Evolutionary conservation across 2,797 vertebrate species (phyloP), one percentile per base, ranked within the genome.

Genomic region (Micropoecilia bifurca): DNA sequence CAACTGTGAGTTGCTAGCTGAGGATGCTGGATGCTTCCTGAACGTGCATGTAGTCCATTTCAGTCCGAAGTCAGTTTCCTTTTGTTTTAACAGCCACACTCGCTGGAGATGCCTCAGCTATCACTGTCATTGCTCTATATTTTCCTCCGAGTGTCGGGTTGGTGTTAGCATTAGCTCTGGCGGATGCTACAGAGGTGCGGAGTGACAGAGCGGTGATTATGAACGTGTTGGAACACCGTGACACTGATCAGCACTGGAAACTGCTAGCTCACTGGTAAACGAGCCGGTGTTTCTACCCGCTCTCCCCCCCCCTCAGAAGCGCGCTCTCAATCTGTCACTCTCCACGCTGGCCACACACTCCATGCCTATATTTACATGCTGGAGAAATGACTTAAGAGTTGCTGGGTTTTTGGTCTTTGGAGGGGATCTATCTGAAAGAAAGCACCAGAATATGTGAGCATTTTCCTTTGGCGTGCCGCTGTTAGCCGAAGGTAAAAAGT

Each of bases 311-410:
- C 59, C 72, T 16, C 69, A 68, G 82, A 63, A 43, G 72, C n/a
- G 2, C 45, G 25, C 71, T 74, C 75, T 80, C 78, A 50, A 63
- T 69, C 83, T 76, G 46, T 84, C 76, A 36, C 61, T 25, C 66
- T 63, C 75, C n/a, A 16, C 6, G 33, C 79, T 55, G 47, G 74
- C 33, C 48, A 46, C 55, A 59, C 28, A 22, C 57, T 57, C 41
- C 53, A 73, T 73, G 9, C 48, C 66, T 39, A 73, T 69, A 57
- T 68, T 84, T 72, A 59, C 46, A 48, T 39, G 73, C 30, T 39
- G 63, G 36, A 69, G 76, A 57, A 59, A 75, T 14, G 41, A 61
- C 36, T 22, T 55, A 74, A 53, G 53, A 75, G 25, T 75, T 39
- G 22, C 46, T 57, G 73, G 16, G 41, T 79, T 77, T 80, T 77